Base-by-base conservation (phyloP, 2,888 invertebrate genomes). In the Oxytorus armatus region DNA sequence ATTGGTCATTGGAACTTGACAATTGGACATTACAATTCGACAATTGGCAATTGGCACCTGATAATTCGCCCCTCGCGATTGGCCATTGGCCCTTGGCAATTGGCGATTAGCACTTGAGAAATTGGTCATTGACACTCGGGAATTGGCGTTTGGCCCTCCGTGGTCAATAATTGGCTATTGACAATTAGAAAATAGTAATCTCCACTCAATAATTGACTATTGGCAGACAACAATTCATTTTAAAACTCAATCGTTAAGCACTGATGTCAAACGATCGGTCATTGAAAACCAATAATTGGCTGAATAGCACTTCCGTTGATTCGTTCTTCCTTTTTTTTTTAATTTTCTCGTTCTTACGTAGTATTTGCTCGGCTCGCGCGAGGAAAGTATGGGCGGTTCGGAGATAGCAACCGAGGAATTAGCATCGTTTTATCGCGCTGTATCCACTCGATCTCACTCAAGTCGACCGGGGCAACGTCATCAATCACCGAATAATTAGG, bases 401-500 rank as follows among this genome's bases (percentile, higher is more conserved):
- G 14, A 42, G 63, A 69, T 65, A 14, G 55, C 68, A 42, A 65
- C 51, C 63, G n/a, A n/a, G 86, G 88, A 89, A 90, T 89, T 89
- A 88, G 89, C 84, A 83, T 82, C 79, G 85, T 82, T 89, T 88
- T 89, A 90, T 89, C 87, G 86, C 85, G 81, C 84, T 80, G 83
- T 84, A 72, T 87, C 84, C 81, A 84, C 86, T 82, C 82, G 83
- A 82, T 83, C 79, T 81, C 65, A 61, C 82, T 83, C 68, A 42
- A 51, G 75, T 59, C 55, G 61, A 47, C 82, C 72, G 73, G 55
- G 78, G 66, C 77, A 85, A 29, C 23, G 18, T 57, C 88, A 90
- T 90, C 89, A 85, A 87, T 90, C 90, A 90, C 86, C 82, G 86
- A 89, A 90, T 91, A 91, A 91, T 91, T 91, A 90, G 90, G 87